Conservation (phyloP, 2,113 vertebrate species). For the Macaca mulatta region DNA sequence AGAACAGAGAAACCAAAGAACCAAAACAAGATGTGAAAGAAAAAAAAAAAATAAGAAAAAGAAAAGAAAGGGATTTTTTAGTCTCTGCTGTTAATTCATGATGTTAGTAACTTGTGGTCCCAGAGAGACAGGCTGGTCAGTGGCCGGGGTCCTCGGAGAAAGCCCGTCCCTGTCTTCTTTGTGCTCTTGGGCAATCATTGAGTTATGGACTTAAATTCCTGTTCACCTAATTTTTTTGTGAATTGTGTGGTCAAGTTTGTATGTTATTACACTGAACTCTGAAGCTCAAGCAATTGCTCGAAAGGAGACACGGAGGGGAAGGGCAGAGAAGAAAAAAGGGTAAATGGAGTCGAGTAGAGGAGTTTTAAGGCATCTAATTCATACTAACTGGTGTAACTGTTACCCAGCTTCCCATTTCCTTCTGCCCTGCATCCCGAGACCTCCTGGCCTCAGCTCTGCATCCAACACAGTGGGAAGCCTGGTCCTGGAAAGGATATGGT, state of each 20-base stretch:
- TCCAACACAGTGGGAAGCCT: not conserved
- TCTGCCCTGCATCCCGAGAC: not conserved
- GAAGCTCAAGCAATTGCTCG: not conserved
- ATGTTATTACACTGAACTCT: not conserved
- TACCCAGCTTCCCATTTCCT: not conserved
- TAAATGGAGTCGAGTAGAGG: not conserved
- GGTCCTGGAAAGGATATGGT: not conserved
- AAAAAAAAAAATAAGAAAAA: not conserved
- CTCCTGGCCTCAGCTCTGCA: not conserved
- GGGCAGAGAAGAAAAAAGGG: not conserved
- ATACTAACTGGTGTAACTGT: not conserved
- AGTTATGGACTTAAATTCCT: not conserved
- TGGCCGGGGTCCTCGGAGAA: not conserved
- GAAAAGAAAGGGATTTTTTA: not conserved
- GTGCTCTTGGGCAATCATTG: no score
- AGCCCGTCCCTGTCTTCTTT: not conserved
- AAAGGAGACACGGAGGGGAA: not conserved
- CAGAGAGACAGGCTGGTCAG: not conserved
- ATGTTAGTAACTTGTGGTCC: not conserved
- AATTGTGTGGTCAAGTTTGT: not conserved
- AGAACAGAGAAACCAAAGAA: not conserved
- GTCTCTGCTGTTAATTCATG: not conserved
- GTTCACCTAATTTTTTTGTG: not conserved
- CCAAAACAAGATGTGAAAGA: not conserved
- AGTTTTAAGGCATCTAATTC: not conserved